Evolutionary conservation across 2,113 vertebrate genomes (phyloP), one percentile per base, ranked within the genome.

Genomic region (Megalops atlanticus): DNA sequence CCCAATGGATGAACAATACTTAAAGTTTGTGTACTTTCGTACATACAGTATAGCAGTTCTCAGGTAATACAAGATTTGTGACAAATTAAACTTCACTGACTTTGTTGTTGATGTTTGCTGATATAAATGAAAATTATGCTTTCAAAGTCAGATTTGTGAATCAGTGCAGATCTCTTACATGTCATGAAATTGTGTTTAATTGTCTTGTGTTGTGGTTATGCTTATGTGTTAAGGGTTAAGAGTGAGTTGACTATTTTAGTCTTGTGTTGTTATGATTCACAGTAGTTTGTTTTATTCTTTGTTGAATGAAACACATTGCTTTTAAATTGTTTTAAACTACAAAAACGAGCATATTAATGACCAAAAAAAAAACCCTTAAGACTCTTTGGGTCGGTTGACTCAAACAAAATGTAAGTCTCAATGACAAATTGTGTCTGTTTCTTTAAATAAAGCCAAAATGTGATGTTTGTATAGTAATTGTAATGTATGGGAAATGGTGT

Each of bases 391-490:
- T 92, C 94, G 88, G 81, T 89, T 85, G 92, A 85, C 93, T 93
- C 94, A 93, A 95, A 94, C 91, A 93, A 94, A 95, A 94, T 93
- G 94, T 95, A 95, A 95, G 94, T 95, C 93, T 94, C 90, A 92
- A 93, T 94, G 94, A 95, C 94, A 92, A 94, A 90, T 90, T 87
- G 92, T 94, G 92, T 94, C 93, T 92, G 86, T 92, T 92, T 91
- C 86, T 85, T 85, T 89, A 81, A 94, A 93, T 94, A 94, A 94
- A 94, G 85, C 76, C 88, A 89, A 88, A 80, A 80, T 86, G 84
- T 91, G 43, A 77, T 76, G 85, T 92, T 93, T 85, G 84, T 86
- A 80, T 73, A 87, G 86, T 90, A 80, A 83, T 80, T 24, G 81
- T 52, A 35, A 83, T 47, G 38, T 74, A 21, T 74, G 71, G 21